phyloP scores from a whole-genome alignment of 2,797 vertebrate species.

The Eurystomus glaucurus region DNA sequence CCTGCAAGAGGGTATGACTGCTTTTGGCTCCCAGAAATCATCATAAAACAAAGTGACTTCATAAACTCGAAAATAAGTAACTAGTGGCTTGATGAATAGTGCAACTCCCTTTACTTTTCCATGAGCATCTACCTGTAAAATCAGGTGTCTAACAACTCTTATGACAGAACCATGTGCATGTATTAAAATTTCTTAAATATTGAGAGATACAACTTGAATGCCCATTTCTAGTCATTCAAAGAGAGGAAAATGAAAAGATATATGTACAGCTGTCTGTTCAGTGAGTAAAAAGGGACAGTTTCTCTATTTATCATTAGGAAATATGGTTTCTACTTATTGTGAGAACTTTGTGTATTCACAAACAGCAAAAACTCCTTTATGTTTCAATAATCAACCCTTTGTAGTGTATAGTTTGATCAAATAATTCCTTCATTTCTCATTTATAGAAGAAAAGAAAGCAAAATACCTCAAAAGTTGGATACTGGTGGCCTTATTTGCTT shows the following conservation, averaged over 20 bases:
- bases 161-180: rapidly evolving
- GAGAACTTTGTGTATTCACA: neutral
- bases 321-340: neutral
- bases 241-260: neutral
- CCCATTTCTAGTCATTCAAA: neutral
- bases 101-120: neutral
- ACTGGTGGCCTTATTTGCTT: neutral
- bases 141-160: neutral
- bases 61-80: neutral
- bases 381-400: neutral
- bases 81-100: neutral
- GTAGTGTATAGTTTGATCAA: neutral
- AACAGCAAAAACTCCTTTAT: neutral
- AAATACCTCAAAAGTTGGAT: neutral
- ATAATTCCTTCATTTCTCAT: neutral
- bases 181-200: neutral
- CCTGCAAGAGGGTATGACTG: neutral
- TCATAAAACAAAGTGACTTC: neutral
- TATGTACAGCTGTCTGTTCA: neutral
- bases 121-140: neutral
- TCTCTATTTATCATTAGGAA: neutral
- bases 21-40: neutral
- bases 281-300: neutral
- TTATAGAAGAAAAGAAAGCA: neutral
- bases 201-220: neutral